Evolutionary conservation across 2,113 vertebrate species (phyloP), one percentile per base, ranked within the genome.

Genomic region (Rynchops niger): DNA sequence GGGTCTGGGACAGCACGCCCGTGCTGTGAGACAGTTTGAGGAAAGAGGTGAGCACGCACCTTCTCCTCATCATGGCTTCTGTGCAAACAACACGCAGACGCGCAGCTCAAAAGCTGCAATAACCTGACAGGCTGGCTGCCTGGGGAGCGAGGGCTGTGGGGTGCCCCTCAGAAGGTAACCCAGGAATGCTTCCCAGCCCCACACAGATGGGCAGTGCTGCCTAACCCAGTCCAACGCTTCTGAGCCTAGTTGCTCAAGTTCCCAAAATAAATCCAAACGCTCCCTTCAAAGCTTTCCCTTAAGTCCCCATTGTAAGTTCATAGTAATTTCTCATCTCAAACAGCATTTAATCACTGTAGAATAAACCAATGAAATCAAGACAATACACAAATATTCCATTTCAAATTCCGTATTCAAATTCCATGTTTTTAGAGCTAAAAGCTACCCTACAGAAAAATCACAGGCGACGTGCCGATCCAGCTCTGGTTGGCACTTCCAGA

Each of bases 401-500:
- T 45, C 45, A 45, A 45, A 45, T 45, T 45, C 45, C 45, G 19
- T 45, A 45, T 45, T 19, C 38, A 59, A 71, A 79, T 71, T 78
- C 34, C 12, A 0, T 36, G 49, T 58, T 93, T 84, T 30, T 70
- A n/a, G 4, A 50, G 45, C 38, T 42, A 74, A 71, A 86, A 91
- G 61, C 19, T 62, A 69, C 42, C 14, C 23, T 29, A 50, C 19
- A 86, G 61, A 78, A 87, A 89, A 89, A 50, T 6, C 1, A 0
- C 26, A 83, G 26, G 18, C 5, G 4, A 73, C 0, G 0, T 34
- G 22, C 14, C 4, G 2, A 36, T 19, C 26, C 53, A 78, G 34
- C 16, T 65, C 49, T 83, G 30, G 11, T 22, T 62, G 25, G 42
- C 14, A 23, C 55, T 73, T 88, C 47, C 32, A 52, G 36, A 52